Evolutionary conservation across 2,113 vertebrate genomes (phyloP).

Genomic region (Cynocephalus volans): DNA sequence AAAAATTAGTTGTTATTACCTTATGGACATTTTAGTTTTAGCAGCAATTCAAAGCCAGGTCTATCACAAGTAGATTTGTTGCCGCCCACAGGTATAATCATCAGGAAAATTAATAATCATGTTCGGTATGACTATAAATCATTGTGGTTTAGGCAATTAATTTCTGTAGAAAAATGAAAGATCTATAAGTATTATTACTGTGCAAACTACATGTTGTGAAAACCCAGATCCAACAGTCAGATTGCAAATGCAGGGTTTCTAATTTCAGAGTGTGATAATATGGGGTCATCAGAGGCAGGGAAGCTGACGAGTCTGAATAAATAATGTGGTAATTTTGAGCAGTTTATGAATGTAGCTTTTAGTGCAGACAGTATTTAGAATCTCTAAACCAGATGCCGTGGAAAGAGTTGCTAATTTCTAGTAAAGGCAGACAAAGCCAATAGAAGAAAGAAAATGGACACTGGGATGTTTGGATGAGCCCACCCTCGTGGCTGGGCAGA

Average conservation of each 20-base stretch:
- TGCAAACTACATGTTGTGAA: constrained; percentile 92
- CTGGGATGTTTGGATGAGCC: not conserved
- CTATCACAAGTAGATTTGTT: constrained; percentile 92
- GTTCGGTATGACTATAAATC: constrained; percentile 96
- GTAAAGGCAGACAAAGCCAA: constrained; percentile 33
- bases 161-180: constrained; percentile 93
- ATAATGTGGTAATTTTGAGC: constrained; percentile 77
- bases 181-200: constrained; percentile 95
- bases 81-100: constrained; percentile 97
- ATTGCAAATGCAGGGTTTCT: constrained; percentile 86
- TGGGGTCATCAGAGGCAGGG: constrained; percentile 84
- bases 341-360: constrained; percentile 76
- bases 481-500: not conserved
- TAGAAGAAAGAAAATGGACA: constrained; percentile 41
- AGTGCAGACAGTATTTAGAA: constrained; percentile 64
- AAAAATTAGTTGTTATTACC: constrained; percentile 97
- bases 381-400: constrained; percentile 56
- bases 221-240: constrained; percentile 89
- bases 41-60: constrained; percentile 92
- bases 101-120: constrained; percentile 99
- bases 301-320: constrained; percentile 81
- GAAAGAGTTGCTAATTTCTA: constrained; percentile 61
- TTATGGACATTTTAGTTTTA: constrained; percentile 94
- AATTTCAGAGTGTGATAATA: constrained; percentile 85
- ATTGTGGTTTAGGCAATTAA: constrained; percentile 98